Evolutionary conservation across 1,140 invertebrate species (phyloP), one percentile per base, ranked within the genome.

Genomic region (Maniola jurtina): DNA sequence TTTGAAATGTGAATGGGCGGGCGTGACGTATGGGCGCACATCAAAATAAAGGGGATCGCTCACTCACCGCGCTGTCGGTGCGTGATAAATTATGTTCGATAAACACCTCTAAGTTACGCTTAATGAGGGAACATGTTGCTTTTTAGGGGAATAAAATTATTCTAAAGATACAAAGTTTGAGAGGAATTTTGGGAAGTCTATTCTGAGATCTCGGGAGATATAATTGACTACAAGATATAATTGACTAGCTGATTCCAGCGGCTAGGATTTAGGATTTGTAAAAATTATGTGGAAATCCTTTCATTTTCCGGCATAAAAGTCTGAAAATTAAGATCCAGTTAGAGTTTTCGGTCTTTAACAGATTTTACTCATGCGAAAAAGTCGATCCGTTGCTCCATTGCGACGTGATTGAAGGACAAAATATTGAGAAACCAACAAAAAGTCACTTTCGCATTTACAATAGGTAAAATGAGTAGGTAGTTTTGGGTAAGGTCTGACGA

Each of bases 41-140:
- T 66, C 72, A 74, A 77, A 68, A 68, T 72, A 70, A 72, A 68
- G 68, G 63, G 66, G 16, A 66, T 64, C 45, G 50, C 61, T 70
- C 68, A 71, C 58, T 78, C 73, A 72, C 66, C 63, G 66, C 14
- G 67, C 54, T 72, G 72, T 64, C 68, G 48, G 33, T 55, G 48
- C 40, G 68, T 77, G 71, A 78, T 78, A 71, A 71, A 77, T 76
- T 66, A 59, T 38, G 58, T 68, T 71, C 63, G 65, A 72, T 73
- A 73, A 66, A 63, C 57, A 67, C 68, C 65, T 71, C 64, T 67
- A 67, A 66, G 69, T 63, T 58, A 62, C 47, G 55, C 58, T 57
- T 70, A 70, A 70, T 70, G 68, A 70, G 59, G 64, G 58, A 38
- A 38, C 25, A 60, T 66, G 45, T 62, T 52, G 42, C 54, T 48